phyloP scores from a whole-genome alignment of 2,797 vertebrate genomes.

The Galagoides demidoff region DNA sequence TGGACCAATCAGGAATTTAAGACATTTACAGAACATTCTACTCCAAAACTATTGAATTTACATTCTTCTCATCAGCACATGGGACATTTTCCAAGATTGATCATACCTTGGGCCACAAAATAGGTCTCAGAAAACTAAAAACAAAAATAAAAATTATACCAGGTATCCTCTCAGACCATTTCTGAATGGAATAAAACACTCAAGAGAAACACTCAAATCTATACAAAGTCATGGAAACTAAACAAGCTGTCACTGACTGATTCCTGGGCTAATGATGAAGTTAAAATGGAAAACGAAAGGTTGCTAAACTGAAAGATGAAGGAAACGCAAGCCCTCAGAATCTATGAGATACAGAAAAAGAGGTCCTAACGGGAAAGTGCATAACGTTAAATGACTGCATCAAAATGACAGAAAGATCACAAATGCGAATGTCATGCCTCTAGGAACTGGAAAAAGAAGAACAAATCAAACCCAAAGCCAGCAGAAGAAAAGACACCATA shows the following conservation, averaged over 20 bases:
- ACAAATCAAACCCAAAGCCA: not conserved
- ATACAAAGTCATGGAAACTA: not conserved
- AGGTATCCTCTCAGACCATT: not conserved
- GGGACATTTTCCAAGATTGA: not conserved
- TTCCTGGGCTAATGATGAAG: not conserved
- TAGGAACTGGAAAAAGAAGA: not conserved
- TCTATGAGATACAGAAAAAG: not conserved
- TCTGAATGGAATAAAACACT: not conserved
- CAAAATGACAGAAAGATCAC: not conserved
- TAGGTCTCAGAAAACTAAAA: not conserved
- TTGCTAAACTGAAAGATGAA: not conserved
- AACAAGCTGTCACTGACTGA: not conserved
- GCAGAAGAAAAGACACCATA: not conserved
- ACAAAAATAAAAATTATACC: not conserved
- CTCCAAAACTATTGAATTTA: not conserved
- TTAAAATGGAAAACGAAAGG: not conserved
- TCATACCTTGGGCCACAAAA: not conserved
- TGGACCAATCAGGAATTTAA: not conserved
- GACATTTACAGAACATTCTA: not conserved
- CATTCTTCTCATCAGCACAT: not conserved
- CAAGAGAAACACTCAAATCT: not conserved
- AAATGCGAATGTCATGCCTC: not conserved
- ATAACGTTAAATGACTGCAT: not conserved
- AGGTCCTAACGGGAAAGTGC: not conserved
- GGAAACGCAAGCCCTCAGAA: not conserved